These are phyloP conservation scores for Kryphioiulus occultus DNA, from an alignment of 2,888 invertebrate genomes.

Conservation along the genomic window DNA sequence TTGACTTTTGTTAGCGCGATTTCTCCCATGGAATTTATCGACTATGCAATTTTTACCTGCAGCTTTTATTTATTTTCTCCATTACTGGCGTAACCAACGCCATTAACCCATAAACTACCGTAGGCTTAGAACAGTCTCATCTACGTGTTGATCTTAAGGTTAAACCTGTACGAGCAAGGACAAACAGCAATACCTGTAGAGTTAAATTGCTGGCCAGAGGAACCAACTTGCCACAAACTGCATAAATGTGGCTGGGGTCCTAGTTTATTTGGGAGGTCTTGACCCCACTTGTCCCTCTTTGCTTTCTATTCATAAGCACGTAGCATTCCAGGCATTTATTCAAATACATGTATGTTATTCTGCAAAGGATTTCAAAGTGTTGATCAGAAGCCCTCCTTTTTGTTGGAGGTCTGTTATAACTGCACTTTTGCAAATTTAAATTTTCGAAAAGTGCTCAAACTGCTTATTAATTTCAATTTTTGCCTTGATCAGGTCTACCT, in stretches of 20 bases:
- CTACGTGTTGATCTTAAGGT: not conserved
- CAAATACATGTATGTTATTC: no score
- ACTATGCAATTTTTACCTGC: slow-evolving; percentile 12
- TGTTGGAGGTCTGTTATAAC: not conserved
- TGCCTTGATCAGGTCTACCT: not conserved
- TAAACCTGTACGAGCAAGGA: not conserved
- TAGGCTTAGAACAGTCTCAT: not conserved
- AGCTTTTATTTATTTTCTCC: not conserved
- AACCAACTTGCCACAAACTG: no score
- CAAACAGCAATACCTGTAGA: not conserved
- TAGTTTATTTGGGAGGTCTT: no score
- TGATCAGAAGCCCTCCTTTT: not conserved
- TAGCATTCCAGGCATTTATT: no score
- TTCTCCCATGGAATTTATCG: not conserved
- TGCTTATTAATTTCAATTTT: not conserved
- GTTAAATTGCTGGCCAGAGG: no score
- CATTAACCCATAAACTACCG: not conserved
- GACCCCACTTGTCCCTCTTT: no score
- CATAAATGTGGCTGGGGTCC: no score
- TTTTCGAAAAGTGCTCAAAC: not conserved
- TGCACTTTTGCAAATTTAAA: not conserved
- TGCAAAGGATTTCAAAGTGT: no score
- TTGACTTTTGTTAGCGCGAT: not conserved
- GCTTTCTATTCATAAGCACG: no score
- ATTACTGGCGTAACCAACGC: not conserved